Evolutionary conservation across 2,888 invertebrate genomes (phyloP).

Genomic region (Erynnis tages): DNA sequence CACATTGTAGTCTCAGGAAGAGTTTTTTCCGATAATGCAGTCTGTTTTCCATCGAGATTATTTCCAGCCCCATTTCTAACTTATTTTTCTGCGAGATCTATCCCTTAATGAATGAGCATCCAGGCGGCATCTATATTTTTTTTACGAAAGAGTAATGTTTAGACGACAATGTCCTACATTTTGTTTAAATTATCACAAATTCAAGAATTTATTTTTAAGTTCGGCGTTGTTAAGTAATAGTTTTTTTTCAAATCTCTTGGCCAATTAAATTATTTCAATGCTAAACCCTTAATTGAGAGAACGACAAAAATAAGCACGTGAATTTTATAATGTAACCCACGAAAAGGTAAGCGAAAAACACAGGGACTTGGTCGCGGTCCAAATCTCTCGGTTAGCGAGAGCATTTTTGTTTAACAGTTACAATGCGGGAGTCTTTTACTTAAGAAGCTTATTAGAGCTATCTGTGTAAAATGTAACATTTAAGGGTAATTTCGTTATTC

Average conservation of each 20-base stretch:
- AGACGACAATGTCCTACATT: too few species aligned
- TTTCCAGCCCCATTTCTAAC: not conserved
- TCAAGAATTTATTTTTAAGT: too few species aligned
- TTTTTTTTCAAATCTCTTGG: too few species aligned
- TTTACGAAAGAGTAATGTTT: not conserved
- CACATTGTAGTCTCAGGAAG: not conserved
- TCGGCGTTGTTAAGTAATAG: too few species aligned
- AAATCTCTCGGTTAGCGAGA: slow-evolving; percentile 14
- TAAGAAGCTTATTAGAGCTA: slow-evolving; percentile 18
- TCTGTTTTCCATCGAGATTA: not conserved
- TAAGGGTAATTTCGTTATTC: too few species aligned
- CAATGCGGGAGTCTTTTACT: slow-evolving; percentile 15
- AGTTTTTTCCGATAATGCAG: not conserved
- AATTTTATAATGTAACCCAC: slow-evolving; percentile 12
- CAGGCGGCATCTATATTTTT: not conserved
- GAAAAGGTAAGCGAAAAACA: slow-evolving; percentile 4
- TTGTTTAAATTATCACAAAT: too few species aligned
- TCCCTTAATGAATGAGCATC: not conserved
- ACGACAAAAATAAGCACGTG: not conserved
- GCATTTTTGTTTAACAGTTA: slow-evolving; percentile 26
- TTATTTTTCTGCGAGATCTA: not conserved
- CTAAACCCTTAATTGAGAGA: not conserved
- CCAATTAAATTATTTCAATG: not conserved
- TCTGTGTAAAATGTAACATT: slow-evolving; percentile 15
- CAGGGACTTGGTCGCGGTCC: slow-evolving; percentile 20